Percentiles rank a stretch among this genome's conserved stretches.
Evolutionary conservation across 1,140 invertebrate species (phyloP).

Genomic region (Drosophila auraria): DNA sequence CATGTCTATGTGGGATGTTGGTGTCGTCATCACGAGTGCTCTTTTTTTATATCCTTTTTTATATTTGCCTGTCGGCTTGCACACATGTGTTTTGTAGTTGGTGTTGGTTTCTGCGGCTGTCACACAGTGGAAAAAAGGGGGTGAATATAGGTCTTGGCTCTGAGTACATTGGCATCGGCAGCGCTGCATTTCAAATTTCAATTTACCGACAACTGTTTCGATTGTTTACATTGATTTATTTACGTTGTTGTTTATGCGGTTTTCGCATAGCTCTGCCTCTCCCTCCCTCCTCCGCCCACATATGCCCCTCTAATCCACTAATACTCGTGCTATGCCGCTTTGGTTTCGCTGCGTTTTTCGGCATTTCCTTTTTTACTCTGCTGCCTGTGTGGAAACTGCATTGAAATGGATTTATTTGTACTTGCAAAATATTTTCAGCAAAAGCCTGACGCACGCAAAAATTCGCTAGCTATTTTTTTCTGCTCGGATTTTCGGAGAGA

Average conservation of each 20-base stretch:
- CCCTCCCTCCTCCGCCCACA: conserved; percentile 25
- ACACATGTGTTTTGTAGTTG: conserved; percentile 36
- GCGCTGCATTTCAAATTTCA: conserved; percentile 79
- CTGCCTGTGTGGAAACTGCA: conserved; percentile 34
- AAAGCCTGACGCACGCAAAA: conserved; percentile 72
- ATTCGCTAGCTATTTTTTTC: conserved; percentile 14
- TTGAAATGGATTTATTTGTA: conserved; percentile 81
- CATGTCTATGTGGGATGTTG: conserved; percentile 20
- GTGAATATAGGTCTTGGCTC: conserved; percentile 11
- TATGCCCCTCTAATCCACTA: conserved; percentile 67
- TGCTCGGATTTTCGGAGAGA: conserved; percentile 49
- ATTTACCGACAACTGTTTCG: conserved; percentile 83
- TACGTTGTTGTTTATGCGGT: conserved; percentile 80
- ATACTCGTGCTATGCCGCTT: conserved; percentile 66
- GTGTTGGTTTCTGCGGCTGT: conserved; percentile 32
- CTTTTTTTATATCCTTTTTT: conserved; percentile 5
- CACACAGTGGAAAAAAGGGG: conserved; percentile 28
- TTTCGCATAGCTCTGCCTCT: conserved; percentile 45
- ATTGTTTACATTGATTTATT: conserved; percentile 84
- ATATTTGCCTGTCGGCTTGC: conserved; percentile 19
- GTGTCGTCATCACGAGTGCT: conserved; percentile 24
- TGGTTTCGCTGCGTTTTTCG: conserved; percentile 57
- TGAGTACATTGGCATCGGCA: conserved; percentile 35
- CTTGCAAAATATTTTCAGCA: conserved; percentile 75
- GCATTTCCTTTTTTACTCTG: conserved; percentile 1